Percentiles rank a stretch among this genome's conserved stretches.
Conservation (phyloP, 2,888 invertebrate genomes). For the Oligia fasciuncula region DNA sequence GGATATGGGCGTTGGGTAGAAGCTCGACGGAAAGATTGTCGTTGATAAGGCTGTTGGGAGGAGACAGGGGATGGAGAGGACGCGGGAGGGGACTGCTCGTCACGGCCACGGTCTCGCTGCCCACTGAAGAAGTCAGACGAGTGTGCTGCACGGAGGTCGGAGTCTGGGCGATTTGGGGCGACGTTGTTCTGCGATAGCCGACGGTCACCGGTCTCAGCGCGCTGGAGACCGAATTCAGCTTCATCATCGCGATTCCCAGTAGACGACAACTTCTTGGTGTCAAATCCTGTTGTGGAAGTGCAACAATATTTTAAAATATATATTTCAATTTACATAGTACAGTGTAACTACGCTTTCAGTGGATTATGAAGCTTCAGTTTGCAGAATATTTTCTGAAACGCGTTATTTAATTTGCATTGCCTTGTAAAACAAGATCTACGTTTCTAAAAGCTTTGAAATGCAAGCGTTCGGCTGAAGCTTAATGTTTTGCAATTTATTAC, state of each 20-base stretch:
- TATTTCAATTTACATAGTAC: neutral
- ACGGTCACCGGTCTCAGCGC: constrained; percentile 92
- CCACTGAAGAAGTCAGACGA: constrained; percentile 94
- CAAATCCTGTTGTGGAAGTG: constrained; percentile 86
- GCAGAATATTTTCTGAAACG: constrained; percentile 22
- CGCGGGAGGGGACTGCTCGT: constrained; percentile 75
- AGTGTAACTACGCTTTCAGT: constrained; percentile 1
- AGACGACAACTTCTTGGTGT: constrained; percentile 91
- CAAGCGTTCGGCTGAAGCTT: constrained; percentile 74
- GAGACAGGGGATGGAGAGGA: constrained; percentile 75
- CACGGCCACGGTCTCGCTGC: constrained; percentile 85
- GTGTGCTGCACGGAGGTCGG: constrained; percentile 93
- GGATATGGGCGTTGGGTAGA: constrained; percentile 78
- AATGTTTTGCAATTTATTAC: constrained; percentile 70
- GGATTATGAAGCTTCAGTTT: constrained; percentile 49
- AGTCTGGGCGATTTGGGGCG: constrained; percentile 79
- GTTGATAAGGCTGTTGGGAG: constrained; percentile 68
- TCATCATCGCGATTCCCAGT: constrained; percentile 91
- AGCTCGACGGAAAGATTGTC: constrained; percentile 80
- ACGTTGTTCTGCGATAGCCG: constrained; percentile 80
- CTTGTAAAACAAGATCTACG: constrained; percentile 35
- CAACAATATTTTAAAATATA: constrained; percentile 33
- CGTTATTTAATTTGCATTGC: constrained; percentile 25
- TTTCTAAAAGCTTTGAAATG: constrained; percentile 62
- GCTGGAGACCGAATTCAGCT: constrained; percentile 93